A percentile compares a stretch with the other conserved stretches of the same genome.
Conservation (phyloP, 2,113 vertebrate species). For the Anolis carolinensis region DNA sequence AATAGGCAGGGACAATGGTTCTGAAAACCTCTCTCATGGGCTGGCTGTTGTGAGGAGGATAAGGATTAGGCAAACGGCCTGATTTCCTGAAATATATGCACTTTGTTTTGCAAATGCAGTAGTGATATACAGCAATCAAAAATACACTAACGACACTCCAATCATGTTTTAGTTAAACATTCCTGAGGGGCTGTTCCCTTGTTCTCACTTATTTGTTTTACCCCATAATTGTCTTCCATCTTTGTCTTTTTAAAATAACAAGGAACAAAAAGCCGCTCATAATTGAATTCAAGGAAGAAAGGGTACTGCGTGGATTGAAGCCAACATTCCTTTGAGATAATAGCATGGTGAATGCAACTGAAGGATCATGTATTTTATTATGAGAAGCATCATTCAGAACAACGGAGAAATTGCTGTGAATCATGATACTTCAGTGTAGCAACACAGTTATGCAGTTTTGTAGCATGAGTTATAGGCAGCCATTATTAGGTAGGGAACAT, state of each 20-base stretch:
- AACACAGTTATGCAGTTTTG: neutral
- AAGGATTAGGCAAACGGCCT: neutral
- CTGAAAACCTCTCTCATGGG: neutral
- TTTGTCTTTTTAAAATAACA: conserved; percentile 24
- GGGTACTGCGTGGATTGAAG: conserved; percentile 6
- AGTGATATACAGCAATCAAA: neutral
- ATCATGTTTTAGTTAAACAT: neutral
- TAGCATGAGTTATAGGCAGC: neutral
- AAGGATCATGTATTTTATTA: neutral
- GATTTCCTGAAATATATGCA: neutral
- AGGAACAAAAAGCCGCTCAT: neutral
- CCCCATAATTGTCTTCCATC: neutral
- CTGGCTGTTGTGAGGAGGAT: neutral
- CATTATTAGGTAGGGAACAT: neutral
- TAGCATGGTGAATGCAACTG: neutral
- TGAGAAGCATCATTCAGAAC: neutral
- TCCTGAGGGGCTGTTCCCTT: conserved; percentile 6
- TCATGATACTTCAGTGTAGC: neutral
- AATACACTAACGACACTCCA: conserved; percentile 1
- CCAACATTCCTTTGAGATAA: conserved; percentile 26
- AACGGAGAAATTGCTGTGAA: conserved; percentile 13
- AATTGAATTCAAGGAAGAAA: conserved; percentile 17
- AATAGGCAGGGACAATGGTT: rapidly evolving
- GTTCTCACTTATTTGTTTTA: conserved; percentile 22
- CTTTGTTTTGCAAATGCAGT: neutral